Evolutionary conservation across 2,888 invertebrate genomes (phyloP).

Genomic region (Conops quadrifasciatus): DNA sequence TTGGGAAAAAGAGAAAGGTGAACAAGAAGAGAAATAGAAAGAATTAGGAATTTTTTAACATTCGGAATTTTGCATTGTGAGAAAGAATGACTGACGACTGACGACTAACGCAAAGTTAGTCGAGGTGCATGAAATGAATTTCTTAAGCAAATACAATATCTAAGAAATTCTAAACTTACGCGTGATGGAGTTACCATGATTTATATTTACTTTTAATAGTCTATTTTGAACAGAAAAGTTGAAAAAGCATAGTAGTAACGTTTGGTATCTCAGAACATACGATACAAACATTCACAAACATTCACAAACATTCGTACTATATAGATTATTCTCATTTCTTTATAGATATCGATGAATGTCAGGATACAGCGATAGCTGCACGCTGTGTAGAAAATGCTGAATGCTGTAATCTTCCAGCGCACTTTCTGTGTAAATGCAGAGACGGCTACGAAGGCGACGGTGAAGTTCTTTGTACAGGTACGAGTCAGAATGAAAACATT

Average conservation of each 20-base stretch:
- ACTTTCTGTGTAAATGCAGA: slow-evolving; percentile 93
- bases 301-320: no score
- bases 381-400: slow-evolving; percentile 91
- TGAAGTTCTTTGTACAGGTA: slow-evolving; percentile 85
- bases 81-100: slow-evolving; percentile 13
- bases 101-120: neutral
- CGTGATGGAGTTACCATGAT: no score
- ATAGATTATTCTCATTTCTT: slow-evolving; percentile 31
- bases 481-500: slow-evolving; percentile 46
- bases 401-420: slow-evolving; percentile 93
- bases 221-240: no score
- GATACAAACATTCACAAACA: no score
- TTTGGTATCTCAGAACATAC: no score
- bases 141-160: no score
- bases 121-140: no score
- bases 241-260: no score
- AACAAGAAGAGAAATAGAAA: neutral
- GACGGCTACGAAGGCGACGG: slow-evolving; percentile 92
- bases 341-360: slow-evolving; percentile 93
- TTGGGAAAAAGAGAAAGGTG: neutral
- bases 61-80: neutral
- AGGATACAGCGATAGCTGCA: slow-evolving; percentile 82
- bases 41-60: neutral
- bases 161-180: no score
- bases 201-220: no score